Conservation (phyloP, 2,888 invertebrate species). For the Diaphora mendica region DNA sequence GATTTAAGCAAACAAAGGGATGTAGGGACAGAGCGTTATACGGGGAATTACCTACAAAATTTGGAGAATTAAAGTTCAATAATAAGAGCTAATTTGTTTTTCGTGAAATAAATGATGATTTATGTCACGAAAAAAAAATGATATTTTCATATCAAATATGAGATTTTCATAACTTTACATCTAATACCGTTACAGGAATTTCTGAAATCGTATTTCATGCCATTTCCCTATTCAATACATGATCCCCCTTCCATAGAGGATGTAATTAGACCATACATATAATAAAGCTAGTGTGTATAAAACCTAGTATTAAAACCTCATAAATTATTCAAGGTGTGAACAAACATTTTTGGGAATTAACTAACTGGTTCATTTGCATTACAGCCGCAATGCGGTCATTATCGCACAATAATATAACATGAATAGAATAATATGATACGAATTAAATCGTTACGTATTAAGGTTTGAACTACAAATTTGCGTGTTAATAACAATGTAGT, state of each 20-base stretch:
- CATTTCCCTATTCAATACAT: not conserved
- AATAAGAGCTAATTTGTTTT: not conserved
- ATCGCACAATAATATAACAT: not conserved
- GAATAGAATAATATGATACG: not conserved
- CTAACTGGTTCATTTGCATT: constrained; percentile 2
- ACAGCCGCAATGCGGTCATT: constrained; percentile 8
- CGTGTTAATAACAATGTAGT: not conserved
- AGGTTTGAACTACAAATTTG: not conserved
- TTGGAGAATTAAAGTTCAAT: too few relatives aligned
- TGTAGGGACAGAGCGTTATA: too few relatives aligned
- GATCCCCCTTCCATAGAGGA: not conserved
- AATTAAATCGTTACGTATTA: constrained; percentile 1
- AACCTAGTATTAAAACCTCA: not conserved
- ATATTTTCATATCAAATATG: too few relatives aligned
- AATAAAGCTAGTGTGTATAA: not conserved
- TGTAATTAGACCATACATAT: not conserved
- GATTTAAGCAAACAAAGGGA: too few relatives aligned
- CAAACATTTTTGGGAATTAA: constrained; percentile 6
- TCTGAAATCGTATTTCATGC: not conserved
- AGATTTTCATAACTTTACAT: not conserved
- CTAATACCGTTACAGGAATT: not conserved
- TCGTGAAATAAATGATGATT: too few relatives aligned
- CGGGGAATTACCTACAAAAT: too few relatives aligned
- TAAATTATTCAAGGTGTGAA: constrained; percentile 6
- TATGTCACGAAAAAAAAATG: too few relatives aligned